Evolutionary conservation across 2,113 vertebrate species (phyloP).

Genomic region (Mesembrinibis cayennensis): DNA sequence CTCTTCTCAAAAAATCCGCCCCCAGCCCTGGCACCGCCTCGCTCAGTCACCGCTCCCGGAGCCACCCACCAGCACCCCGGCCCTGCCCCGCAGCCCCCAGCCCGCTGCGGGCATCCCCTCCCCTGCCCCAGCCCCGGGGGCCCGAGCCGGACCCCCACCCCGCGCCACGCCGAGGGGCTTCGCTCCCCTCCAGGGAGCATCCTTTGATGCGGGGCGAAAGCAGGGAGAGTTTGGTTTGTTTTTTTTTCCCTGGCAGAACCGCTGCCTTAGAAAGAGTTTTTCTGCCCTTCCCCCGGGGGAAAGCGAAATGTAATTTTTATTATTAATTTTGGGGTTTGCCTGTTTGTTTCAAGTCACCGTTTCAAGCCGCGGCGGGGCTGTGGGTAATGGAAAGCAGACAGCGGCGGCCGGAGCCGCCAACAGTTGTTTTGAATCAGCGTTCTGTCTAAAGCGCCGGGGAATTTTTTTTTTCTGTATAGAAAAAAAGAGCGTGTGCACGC

Average conservation of each 20-base stretch:
- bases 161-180: not conserved
- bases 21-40: conserved; percentile 57
- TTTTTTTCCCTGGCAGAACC: not conserved
- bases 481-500: not conserved
- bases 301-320: not conserved
- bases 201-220: not conserved
- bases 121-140: not conserved
- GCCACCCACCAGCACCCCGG: conserved; percentile 39
- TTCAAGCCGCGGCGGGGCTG: not conserved
- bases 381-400: not conserved
- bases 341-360: not conserved
- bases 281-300: not conserved
- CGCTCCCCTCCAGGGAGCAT: not conserved
- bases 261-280: not conserved
- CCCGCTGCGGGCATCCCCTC: not conserved
- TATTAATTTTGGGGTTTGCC: not conserved
- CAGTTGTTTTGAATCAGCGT: conserved; percentile 40
- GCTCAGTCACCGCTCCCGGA: conserved; percentile 41
- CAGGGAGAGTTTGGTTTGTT: not conserved
- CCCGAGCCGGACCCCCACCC: not conserved
- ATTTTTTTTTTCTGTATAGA: not conserved
- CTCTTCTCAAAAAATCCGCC: conserved; percentile 44
- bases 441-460: not conserved
- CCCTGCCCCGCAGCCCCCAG: not conserved
- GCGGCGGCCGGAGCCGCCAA: not conserved